Evolutionary conservation across 2,888 invertebrate genomes (phyloP).

Genomic region (Hypomecis punctinalis): DNA sequence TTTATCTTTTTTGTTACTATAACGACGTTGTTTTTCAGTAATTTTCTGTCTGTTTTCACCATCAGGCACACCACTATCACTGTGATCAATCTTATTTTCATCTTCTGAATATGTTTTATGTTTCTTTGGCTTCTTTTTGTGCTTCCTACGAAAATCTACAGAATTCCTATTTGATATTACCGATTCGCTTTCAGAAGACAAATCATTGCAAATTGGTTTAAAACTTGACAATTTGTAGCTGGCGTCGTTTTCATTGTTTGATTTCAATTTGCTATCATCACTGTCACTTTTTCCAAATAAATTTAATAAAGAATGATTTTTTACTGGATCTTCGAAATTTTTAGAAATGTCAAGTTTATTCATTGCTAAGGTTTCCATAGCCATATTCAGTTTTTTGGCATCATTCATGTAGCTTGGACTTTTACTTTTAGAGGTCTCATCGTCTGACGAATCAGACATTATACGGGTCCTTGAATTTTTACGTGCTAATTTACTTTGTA

Average conservation of each 20-base stretch:
- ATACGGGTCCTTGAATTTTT: conserved; percentile 90
- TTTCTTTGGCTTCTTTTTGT: conserved; percentile 93
- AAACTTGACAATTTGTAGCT: conserved; percentile 65
- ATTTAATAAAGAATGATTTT: conserved; percentile 72
- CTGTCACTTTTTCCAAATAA: conserved; percentile 80
- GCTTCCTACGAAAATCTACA: conserved; percentile 88
- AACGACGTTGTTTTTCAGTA: conserved; percentile 81
- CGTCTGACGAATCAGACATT: conserved; percentile 92
- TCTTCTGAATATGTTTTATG: conserved; percentile 88
- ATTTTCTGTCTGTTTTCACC: conserved; percentile 71
- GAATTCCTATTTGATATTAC: conserved; percentile 68
- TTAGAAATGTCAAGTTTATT: conserved; percentile 58
- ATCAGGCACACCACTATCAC: conserved; percentile 55
- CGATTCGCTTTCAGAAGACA: conserved; percentile 80
- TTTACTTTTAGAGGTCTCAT: conserved; percentile 85
- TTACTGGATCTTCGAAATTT: conserved; percentile 63
- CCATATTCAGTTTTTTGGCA: conserved; percentile 86
- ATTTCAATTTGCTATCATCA: conserved; percentile 75
- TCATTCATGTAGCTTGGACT: conserved; percentile 66
- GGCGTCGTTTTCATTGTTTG: conserved; percentile 66
- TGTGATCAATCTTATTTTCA: conserved; percentile 73
- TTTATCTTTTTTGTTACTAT: conserved; percentile 85
- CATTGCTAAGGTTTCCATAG: conserved; percentile 65
- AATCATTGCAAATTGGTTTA: conserved; percentile 69
- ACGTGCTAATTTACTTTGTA: conserved; percentile 85